Conservation (phyloP, 2,888 invertebrate genomes). For the Pristionchus exspectatus region DNA sequence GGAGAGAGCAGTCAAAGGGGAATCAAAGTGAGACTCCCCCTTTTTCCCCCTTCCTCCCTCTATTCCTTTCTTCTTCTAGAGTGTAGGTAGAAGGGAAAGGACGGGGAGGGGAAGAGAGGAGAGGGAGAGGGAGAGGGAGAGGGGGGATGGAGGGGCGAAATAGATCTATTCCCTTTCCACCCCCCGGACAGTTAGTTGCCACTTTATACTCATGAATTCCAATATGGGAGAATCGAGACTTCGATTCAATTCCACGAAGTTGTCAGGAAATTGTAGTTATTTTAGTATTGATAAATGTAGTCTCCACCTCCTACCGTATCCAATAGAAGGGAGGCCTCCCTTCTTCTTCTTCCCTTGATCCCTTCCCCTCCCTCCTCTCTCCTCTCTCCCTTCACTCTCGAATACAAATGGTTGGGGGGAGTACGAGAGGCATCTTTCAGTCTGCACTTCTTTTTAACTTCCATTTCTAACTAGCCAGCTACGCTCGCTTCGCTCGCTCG, state of each 20-base stretch:
- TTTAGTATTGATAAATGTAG: not conserved
- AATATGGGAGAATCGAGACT: not conserved
- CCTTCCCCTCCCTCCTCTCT: not conserved
- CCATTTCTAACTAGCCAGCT: too few species aligned
- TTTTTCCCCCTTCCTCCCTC: not conserved
- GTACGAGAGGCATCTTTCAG: not conserved
- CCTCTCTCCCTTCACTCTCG: not conserved
- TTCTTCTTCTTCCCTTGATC: not conserved
- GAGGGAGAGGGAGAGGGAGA: too few species aligned
- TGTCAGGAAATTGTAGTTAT: not conserved
- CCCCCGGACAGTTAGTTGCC: constrained; percentile 23
- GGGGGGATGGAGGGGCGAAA: not conserved
- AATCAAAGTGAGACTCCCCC: constrained; percentile 15
- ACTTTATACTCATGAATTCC: not conserved
- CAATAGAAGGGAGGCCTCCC: constrained; percentile 8
- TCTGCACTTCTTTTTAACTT: not conserved
- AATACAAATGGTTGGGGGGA: not conserved
- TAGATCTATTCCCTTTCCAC: not conserved
- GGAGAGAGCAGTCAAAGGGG: not conserved
- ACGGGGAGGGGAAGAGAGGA: not conserved
- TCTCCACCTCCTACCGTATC: not conserved
- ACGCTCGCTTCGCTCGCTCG: too few species aligned
- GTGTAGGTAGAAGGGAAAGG: constrained; percentile 21
- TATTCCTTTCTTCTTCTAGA: constrained; percentile 5
- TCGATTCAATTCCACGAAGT: not conserved